Base-by-base conservation (phyloP, 2,113 vertebrate species). In the Romanogobio albipinnatus region DNA sequence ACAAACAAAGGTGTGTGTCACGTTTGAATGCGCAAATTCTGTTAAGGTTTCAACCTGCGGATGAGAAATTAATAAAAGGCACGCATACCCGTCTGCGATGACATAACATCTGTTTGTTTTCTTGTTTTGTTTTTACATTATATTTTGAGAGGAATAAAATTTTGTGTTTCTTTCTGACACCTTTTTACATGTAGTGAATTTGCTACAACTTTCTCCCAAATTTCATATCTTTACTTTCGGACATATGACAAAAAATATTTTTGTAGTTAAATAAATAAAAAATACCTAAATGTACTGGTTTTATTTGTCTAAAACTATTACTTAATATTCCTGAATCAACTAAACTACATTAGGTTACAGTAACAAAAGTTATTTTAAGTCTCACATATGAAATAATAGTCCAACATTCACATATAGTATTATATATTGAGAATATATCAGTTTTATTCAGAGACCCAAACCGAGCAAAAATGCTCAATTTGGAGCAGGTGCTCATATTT, bases 1-100 rank as follows among this genome's bases (percentile, higher is more conserved):
- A 89, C 88, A 93, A 93, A 95, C 90, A 94, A 90, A 92, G 93
- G 83, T 49, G 62, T 84, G 49, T 61, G 84, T 73, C 15, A 68
- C 19, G 84, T 92, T 89, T 89, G 88, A 84, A 88, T 86, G n/a
- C 33, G 43, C 43, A 73, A 83, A 73, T 76, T 71, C 83, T 86
- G 51, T 81, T 33, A 86, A 87, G 61, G 45, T 89, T 76, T 62
- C 64, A 70, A 45, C 68, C 56, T 29, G 76, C 58, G 85, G 78
- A 80, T 84, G 45, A 79, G 26, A 82, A 89, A 87, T 85, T 83
- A 86, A 84, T 90, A 84, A 84, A 66, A 84, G 81, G 82, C 88
- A 90, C 62, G 74, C 75, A 85, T 36, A 87, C 26, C 26, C 8
- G 0, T 85, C 82, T 47, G 39, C 33, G 66, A 62, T 8, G 49